Evolutionary conservation across 2,888 invertebrate genomes (phyloP).

Genomic region (Chymomyza procnemis): DNA sequence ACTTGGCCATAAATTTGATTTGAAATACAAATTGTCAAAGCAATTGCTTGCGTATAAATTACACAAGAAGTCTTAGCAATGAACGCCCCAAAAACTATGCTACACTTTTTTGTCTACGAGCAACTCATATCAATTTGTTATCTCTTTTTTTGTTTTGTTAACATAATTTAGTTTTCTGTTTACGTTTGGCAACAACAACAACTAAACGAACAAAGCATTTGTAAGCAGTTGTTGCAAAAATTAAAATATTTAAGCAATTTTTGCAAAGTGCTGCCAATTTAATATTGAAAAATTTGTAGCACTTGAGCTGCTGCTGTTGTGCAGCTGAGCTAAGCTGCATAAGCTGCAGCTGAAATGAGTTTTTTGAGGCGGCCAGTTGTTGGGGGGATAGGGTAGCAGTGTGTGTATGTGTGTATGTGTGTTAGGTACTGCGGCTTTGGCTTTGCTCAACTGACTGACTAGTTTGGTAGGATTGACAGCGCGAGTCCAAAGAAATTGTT

Average conservation of each 20-base stretch:
- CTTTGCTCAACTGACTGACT: constrained; percentile 16
- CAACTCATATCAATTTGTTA: constrained; percentile 47
- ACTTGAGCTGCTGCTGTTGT: not conserved
- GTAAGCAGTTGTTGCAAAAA: constrained; percentile 22
- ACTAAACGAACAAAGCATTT: not conserved
- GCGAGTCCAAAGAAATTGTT: constrained; percentile 49
- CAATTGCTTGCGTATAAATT: not conserved
- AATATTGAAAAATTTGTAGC: constrained; percentile 22
- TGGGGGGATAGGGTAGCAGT: too few relatives aligned
- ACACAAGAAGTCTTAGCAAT: not conserved
- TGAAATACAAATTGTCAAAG: not conserved
- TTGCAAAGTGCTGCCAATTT: constrained; percentile 31
- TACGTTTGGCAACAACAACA: not conserved
- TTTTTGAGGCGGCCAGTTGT: not conserved
- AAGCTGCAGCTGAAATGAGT: not conserved
- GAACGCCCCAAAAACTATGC: constrained; percentile 22
- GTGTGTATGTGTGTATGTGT: too few relatives aligned
- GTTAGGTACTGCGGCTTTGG: too few relatives aligned
- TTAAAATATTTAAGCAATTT: constrained; percentile 62
- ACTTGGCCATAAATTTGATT: not conserved
- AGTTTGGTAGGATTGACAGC: constrained; percentile 35
- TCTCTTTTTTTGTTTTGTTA: constrained; percentile 26
- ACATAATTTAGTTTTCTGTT: not conserved
- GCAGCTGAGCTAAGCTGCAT: constrained; percentile 1
- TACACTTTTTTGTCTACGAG: constrained; percentile 41